phyloP scores from a whole-genome alignment of 2,113 vertebrate species.

The Progne subis region DNA sequence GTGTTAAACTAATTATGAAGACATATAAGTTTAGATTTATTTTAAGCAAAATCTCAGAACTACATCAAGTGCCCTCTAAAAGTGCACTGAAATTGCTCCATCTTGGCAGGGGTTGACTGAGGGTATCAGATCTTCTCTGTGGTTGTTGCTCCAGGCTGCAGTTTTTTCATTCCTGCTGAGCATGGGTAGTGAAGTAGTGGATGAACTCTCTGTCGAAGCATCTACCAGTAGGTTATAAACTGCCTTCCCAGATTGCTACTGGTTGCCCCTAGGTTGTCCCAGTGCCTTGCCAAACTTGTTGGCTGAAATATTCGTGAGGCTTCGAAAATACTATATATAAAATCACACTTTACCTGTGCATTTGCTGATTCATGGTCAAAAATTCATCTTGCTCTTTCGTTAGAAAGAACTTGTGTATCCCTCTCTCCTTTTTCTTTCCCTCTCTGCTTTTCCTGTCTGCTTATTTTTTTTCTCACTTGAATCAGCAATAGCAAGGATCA shows the following conservation, averaged over 20 bases:
- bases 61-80: not conserved
- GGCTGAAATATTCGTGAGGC: not conserved
- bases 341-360: not conserved
- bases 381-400: not conserved
- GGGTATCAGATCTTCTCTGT: not conserved
- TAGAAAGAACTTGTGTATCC: not conserved
- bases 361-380: not conserved
- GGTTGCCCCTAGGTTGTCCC: not conserved
- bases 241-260: not conserved
- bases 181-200: not conserved
- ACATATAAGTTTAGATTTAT: conserved; percentile 29
- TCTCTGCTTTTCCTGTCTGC: not conserved
- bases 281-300: not conserved
- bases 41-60: not conserved
- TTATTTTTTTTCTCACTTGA: not conserved
- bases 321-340: not conserved
- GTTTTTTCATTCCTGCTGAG: not conserved
- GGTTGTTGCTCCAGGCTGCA: not conserved
- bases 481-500: not conserved
- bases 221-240: not conserved
- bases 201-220: not conserved
- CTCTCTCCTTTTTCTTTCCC: not conserved
- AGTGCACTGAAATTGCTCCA: not conserved
- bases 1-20: conserved; percentile 27
- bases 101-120: not conserved